Base-by-base conservation (phyloP, 2,888 invertebrate genomes). In the Lymantria dispar region DNA sequence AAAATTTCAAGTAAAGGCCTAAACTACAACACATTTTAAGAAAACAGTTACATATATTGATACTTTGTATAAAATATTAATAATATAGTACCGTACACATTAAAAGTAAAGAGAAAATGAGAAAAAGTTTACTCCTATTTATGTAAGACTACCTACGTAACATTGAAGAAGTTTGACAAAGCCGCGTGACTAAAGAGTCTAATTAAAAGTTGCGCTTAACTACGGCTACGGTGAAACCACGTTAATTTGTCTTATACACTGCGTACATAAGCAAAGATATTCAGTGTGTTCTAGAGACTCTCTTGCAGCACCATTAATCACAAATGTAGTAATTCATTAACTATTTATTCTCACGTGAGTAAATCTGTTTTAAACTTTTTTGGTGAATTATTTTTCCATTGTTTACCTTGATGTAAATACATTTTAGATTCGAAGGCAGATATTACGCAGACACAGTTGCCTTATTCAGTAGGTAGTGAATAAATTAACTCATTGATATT, bases 191-290 rank as follows among this genome's bases (percentile, higher is more conserved):
- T 74, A 63, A 72, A 67, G 62, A 64, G 61, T 68, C 67, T 71
- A 73, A 73, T 78, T 74, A 75, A 71, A 74, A 74, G 66, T 72
- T 69, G 41, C 51, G 48, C 63, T 52, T 48, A 58, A 48, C 63
- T 51, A 47, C 59, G 9, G 48, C 42, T 57, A 43, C 52, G 52
- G 52, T 54, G 52, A 47, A 46, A 51, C 47, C 50, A 57, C 54
- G 45, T 47, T 48, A 48, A 45, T 42, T 31, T 52, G 15, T 40
- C 13, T 40, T 14, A 14, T 10, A 33, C 33, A 33, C 8, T 33
- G 9, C 9, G 40, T 40, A 40, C 13, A 14, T 40, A 40, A 33
- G 33, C 33, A 33, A 33, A 33, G 9, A 33, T 33, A 33, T 33
- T 33, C 10, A 33, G 33, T 33, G 8, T 10, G 33, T 10, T 10